These are phyloP conservation scores for Sebastes flavidus DNA, from an alignment of 2,797 vertebrate genomes.

Conservation along the genomic window DNA sequence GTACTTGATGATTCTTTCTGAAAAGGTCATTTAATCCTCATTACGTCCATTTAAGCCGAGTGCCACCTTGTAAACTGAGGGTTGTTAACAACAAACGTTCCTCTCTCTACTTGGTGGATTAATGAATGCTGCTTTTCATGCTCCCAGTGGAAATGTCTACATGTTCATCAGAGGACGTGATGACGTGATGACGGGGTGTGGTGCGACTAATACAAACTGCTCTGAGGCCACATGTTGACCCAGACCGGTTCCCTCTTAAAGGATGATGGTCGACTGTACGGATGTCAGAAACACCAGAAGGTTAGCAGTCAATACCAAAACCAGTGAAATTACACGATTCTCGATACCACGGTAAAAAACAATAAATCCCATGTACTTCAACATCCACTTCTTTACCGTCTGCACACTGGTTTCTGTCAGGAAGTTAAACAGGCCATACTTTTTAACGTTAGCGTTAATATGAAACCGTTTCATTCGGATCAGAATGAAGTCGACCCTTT, in stretches of 20 bases:
- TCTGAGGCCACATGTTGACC: not conserved
- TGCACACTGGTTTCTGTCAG: too few species aligned
- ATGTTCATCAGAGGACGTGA: constrained; percentile 1
- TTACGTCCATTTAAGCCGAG: not conserved
- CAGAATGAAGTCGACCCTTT: not conserved
- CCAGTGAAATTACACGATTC: not conserved
- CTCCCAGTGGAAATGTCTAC: constrained; percentile 1
- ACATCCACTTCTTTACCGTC: too few species aligned
- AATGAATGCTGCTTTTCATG: constrained; percentile 16
- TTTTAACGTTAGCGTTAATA: too few species aligned
- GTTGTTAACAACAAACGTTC: not conserved
- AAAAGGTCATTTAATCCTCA: not conserved
- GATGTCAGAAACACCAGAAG: not conserved
- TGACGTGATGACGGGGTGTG: not conserved
- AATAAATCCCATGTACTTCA: too few species aligned
- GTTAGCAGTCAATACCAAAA: too few species aligned
- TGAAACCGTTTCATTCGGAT: not conserved
- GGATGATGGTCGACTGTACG: not conserved
- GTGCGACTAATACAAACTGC: not conserved
- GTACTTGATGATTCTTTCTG: not conserved
- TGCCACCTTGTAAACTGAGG: not conserved
- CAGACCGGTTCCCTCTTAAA: not conserved
- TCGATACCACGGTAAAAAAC: too few species aligned
- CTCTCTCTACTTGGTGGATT: not conserved
- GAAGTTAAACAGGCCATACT: too few species aligned